Percentiles rank a stretch among this genome's conserved stretches.
phyloP scores from a whole-genome alignment of 92 coral and sea anemone genomes.

The Porites lobata region DNA sequence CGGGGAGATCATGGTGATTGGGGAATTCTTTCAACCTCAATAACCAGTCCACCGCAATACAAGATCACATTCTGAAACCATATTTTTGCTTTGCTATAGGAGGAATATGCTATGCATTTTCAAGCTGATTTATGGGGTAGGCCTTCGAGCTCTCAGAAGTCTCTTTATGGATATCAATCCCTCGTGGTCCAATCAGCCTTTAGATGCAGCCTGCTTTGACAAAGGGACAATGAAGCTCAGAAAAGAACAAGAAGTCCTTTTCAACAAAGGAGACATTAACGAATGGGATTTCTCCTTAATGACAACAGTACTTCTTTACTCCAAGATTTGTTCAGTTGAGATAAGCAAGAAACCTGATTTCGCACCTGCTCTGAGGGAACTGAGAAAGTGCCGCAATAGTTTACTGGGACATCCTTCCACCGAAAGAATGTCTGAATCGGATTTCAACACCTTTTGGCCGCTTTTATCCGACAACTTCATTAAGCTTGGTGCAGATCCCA shows the following conservation, averaged over 20 bases:
- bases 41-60: too few relatives aligned
- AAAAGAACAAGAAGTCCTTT: slow-evolving; percentile 50
- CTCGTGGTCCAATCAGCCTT: slow-evolving; percentile 83
- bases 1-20: too few relatives aligned
- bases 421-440: slow-evolving; percentile 69
- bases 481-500: slow-evolving; percentile 69
- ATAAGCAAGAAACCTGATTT: slow-evolving; percentile 34
- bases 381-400: slow-evolving; percentile 75
- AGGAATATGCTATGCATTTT: slow-evolving; percentile 72
- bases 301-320: slow-evolving; percentile 73
- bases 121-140: slow-evolving; percentile 76
- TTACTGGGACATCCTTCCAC: slow-evolving; percentile 76
- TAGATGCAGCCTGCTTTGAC: slow-evolving; percentile 73
- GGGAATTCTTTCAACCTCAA: too few relatives aligned
- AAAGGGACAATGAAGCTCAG: slow-evolving; percentile 69
- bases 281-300: slow-evolving; percentile 91
- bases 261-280: slow-evolving; percentile 76
- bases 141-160: slow-evolving; percentile 69
- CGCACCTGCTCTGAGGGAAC: slow-evolving; percentile 48
- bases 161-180: slow-evolving; percentile 80
- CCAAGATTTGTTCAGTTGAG: slow-evolving; percentile 63
- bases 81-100: slow-evolving; percentile 17
- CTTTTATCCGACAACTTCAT: slow-evolving; percentile 44
- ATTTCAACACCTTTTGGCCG: slow-evolving; percentile 71
- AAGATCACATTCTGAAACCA: too few relatives aligned